phyloP scores from a whole-genome alignment of 2,113 vertebrate species.

The Pangasianodon gigas region DNA sequence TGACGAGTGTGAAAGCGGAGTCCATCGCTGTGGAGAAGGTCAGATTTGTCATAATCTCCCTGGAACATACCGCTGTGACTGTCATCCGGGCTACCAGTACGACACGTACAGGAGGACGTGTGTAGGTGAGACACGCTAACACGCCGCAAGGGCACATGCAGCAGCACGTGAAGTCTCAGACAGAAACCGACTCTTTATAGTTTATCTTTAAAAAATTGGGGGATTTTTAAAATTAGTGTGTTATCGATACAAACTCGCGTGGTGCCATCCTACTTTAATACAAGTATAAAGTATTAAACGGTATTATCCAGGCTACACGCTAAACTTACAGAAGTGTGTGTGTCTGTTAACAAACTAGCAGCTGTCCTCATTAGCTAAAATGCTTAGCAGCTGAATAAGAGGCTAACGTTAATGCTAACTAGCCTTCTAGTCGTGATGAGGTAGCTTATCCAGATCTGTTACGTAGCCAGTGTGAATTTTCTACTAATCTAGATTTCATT shows the following conservation, averaged over 20 bases:
- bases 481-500: not conserved
- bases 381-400: not conserved
- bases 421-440: not conserved
- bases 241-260: not conserved
- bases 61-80: constrained; percentile 89
- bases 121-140: constrained; percentile 74
- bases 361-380: not conserved
- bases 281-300: not conserved
- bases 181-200: not conserved
- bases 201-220: not conserved
- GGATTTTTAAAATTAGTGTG: not conserved
- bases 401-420: not conserved
- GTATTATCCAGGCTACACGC: not conserved
- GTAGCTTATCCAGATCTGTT: not conserved
- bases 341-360: not conserved
- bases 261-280: not conserved
- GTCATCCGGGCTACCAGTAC: constrained; percentile 85
- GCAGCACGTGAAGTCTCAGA: not conserved
- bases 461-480: not conserved
- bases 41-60: constrained; percentile 88
- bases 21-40: constrained; percentile 80
- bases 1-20: constrained; percentile 82
- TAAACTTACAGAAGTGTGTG: not conserved
- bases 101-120: constrained; percentile 83
- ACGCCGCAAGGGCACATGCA: not conserved